Evolutionary conservation across 2,888 invertebrate species (phyloP).

Genomic region (Lamproptera curius): DNA sequence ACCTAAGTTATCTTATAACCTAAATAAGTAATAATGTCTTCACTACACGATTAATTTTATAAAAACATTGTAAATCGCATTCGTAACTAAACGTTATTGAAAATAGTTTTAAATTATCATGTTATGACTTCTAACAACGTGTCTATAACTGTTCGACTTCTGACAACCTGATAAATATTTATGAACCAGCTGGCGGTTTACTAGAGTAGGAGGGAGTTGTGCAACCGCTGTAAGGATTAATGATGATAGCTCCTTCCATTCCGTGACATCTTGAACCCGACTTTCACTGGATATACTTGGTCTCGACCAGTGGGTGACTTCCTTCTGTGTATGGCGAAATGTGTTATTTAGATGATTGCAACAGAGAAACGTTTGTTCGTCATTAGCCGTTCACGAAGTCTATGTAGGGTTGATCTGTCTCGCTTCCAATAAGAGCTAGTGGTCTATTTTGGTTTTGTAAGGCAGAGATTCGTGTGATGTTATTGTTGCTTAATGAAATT

Average conservation of each 20-base stretch:
- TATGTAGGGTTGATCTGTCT: too few species aligned
- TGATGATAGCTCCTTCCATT: slow-evolving; percentile 34
- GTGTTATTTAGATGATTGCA: slow-evolving; percentile 6
- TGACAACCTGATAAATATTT: slow-evolving; percentile 16
- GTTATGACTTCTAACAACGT: slow-evolving; percentile 1
- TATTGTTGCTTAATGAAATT: too few species aligned
- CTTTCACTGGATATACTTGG: slow-evolving; percentile 51
- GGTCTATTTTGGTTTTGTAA: too few species aligned
- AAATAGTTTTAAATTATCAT: background rate
- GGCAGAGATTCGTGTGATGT: too few species aligned
- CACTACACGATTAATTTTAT: background rate
- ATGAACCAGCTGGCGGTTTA: slow-evolving; percentile 22
- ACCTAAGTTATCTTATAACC: too few species aligned
- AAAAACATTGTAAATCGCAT: too few species aligned
- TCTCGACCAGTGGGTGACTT: slow-evolving; percentile 26
- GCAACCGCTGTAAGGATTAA: slow-evolving; percentile 49
- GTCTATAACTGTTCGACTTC: background rate
- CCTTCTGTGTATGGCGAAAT: slow-evolving; percentile 32
- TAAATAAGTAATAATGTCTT: background rate
- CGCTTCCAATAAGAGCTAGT: too few species aligned
- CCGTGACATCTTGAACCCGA: slow-evolving; percentile 63
- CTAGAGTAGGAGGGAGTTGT: slow-evolving; percentile 33
- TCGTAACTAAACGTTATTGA: background rate
- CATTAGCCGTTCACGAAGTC: too few species aligned
- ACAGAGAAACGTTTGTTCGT: too few species aligned